Evolutionary conservation across 1,140 invertebrate species (phyloP), one percentile per base, ranked within the genome.

Genomic region (Hycleus phaleratus): DNA sequence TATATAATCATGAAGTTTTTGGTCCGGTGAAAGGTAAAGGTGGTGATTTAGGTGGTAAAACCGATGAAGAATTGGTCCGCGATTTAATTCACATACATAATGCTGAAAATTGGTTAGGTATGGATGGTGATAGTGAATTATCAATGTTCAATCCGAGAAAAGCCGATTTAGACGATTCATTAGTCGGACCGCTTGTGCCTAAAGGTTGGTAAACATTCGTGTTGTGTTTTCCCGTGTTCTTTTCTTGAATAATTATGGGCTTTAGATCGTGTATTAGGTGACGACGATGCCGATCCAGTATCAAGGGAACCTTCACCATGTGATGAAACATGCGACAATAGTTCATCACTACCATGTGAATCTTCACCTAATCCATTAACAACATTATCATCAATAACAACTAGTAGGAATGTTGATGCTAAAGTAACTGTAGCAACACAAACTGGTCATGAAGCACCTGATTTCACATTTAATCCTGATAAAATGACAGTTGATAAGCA

Each of bases 1-100:
- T 98, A 0, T 99, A 99, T 77, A 96, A 97, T 74, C 90, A 93
- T 73, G 81, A 84, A 7, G 88, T 93, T 0, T 95, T 96, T 73
- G 94, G 94, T 0, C 90, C 90, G 0, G 77, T 88, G 26, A 95
- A 95, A 68, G 96, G 95, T 1, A 95, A 93, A 73, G 87, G 87
- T 12, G 95, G 94, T 2, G 85, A 92, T 64, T 90, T 93, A 60
- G 94, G 91, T 3, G 90, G 88, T 10, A 95, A 95, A 74, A 84
- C 86, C 1, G 88, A 94, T 64, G 91, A 97, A 66, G 85, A 97
- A 68, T 76, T 95, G n/a, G 90, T 95, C 1, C 77, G 84, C 46
- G 92, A 95, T 71, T 76, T 96, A 38, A 93, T 95, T 59, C 87
- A 87, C 49, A 92, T 93, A 66, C 92, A 95, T 74, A 94, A 93